Evolutionary conservation across 2,888 invertebrate species (phyloP).

Genomic region (Ecliptopera silaceata): DNA sequence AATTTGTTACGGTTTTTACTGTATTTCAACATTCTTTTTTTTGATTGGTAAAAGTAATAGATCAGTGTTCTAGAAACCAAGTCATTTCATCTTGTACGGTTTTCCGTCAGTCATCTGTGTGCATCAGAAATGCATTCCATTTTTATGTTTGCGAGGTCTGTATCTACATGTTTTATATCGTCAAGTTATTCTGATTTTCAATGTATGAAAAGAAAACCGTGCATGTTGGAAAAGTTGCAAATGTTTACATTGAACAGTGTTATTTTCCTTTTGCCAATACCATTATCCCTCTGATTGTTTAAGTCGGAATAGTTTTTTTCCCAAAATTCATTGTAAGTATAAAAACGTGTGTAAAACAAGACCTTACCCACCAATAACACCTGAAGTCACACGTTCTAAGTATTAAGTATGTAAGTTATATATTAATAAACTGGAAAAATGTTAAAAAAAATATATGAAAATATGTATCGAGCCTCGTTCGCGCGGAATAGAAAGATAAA

Average conservation of each 20-base stretch:
- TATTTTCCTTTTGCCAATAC: slow-evolving; percentile 56
- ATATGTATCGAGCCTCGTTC: slow-evolving; percentile 68
- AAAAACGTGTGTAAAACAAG: slow-evolving; percentile 64
- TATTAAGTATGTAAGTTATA: slow-evolving; percentile 80
- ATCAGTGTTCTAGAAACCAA: slow-evolving; percentile 23
- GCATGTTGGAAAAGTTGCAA: slow-evolving; percentile 38
- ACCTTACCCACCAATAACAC: slow-evolving; percentile 80
- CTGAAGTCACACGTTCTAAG: slow-evolving; percentile 80
- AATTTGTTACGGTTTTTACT: slow-evolving; percentile 26
- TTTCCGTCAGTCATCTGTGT: slow-evolving; percentile 2
- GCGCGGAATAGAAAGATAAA: slow-evolving; percentile 59
- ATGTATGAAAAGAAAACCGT: slow-evolving; percentile 12
- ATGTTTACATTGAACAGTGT: slow-evolving; percentile 31
- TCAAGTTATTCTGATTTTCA: neutral
- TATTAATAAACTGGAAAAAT: slow-evolving; percentile 66
- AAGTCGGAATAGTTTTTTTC: slow-evolving; percentile 29
- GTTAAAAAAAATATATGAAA: slow-evolving; percentile 57
- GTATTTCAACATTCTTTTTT: slow-evolving; percentile 25
- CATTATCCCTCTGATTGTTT: slow-evolving; percentile 43
- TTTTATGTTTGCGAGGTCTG: neutral
- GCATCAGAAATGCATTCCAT: slow-evolving; percentile 14
- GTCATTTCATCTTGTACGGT: slow-evolving; percentile 18
- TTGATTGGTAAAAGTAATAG: slow-evolving; percentile 26
- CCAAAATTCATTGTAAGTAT: slow-evolving; percentile 34
- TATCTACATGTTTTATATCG: neutral